Conservation (phyloP, 1,140 invertebrate species). For the Alviniconcha marisindica region DNA sequence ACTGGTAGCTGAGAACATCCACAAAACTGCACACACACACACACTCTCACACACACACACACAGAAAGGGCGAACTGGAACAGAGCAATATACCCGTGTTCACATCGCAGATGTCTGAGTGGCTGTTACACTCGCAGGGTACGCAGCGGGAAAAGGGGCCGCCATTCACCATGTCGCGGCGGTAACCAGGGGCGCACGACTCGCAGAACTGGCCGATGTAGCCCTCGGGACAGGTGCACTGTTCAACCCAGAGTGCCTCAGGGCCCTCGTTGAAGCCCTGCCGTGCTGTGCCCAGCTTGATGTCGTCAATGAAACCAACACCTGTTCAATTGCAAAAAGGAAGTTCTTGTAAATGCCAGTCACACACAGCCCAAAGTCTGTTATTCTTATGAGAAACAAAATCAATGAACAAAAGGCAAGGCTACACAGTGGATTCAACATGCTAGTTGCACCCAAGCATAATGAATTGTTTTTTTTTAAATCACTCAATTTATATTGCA, state of each 20-base stretch:
- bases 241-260: constrained; percentile 94
- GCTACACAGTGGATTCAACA: not conserved
- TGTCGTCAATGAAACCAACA: constrained; percentile 91
- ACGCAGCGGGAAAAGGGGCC: constrained; percentile 95
- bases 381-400: no score
- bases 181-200: constrained; percentile 94
- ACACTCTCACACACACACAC: no score
- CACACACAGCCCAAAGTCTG: not conserved
- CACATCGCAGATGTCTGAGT: constrained; percentile 96
- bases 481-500: no score
- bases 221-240: constrained; percentile 93
- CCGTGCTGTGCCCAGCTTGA: constrained; percentile 90
- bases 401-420: not conserved
- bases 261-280: constrained; percentile 84
- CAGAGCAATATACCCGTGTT: constrained; percentile 95
- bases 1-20: no score
- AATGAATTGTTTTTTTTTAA: no score
- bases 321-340: no score
- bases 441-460: no score
- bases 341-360: no score
- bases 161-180: constrained; percentile 91
- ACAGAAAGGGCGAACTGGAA: no score
- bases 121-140: constrained; percentile 96
- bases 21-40: no score
- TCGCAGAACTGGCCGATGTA: constrained; percentile 97